Base-by-base conservation (phyloP, 2,113 vertebrate species). In the Camelus dromedarius region DNA sequence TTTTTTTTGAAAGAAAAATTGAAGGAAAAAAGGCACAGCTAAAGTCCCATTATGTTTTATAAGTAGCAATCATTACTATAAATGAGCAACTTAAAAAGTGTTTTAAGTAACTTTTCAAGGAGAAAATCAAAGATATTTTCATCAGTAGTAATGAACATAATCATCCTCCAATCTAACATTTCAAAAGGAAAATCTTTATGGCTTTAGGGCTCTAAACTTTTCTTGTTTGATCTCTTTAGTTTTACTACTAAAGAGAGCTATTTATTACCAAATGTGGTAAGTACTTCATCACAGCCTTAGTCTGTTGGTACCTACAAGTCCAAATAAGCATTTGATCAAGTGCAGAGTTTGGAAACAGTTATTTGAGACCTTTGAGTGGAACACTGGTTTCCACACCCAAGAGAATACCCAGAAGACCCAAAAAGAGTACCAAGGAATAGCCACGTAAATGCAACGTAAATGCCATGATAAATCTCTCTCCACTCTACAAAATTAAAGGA, bases 71-170 rank as follows among this genome's bases (percentile, higher is more conserved):
- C 1, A 6, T 58, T 60, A 64, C 91, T 52, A 83, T 75, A 86
- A 92, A 80, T 42, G 24, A 79, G 42, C 22, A 67, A 64, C 42
- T 69, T 79, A 62, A 35, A 80, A 83, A 88, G 19, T 77, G 26
- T 62, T 89, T 89, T 58, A 83, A 92, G 20, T 54, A 91, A 89
- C 13, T 96, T 95, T 79, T 96, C 38, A 89, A 86, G 66, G 42
- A 93, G 42, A 93, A 96, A 92, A 60, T 79, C 56, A 54, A 96
- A 94, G 89, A 81, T 72, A 73, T 77, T 19, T 73, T 91, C 50
- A 79, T 88, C 46, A 58, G 9, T 56, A 88, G 85, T 77, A 77
- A 88, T 88, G 35, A 85, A 67, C 20, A 62, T 52, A 80, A 69
- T 81, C 30, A 96, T 52, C 6, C 50, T 54, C 46, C 66, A 80